A percentile compares a stretch with the other conserved stretches of the same genome.
phyloP scores from a whole-genome alignment of 1,140 invertebrate genomes.

The Drosophila azteca region DNA sequence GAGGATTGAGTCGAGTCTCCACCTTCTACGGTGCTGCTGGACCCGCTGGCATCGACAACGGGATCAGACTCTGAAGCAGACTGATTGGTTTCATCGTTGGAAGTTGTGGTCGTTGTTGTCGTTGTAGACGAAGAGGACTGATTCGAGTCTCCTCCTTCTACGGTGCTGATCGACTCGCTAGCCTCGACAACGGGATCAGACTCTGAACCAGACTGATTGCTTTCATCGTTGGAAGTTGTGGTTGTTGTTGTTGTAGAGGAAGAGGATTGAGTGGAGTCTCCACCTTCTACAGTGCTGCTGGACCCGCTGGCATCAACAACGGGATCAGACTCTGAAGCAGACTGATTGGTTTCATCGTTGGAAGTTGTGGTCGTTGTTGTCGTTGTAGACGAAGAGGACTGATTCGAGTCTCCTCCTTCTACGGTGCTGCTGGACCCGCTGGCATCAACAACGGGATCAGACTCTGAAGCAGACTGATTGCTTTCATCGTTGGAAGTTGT shows the following conservation, averaged over 20 bases:
- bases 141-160: not conserved
- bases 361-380: slow-evolving; percentile 8
- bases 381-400: slow-evolving; percentile 3
- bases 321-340: no score
- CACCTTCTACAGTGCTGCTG: no score
- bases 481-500: not conserved
- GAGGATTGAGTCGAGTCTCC: slow-evolving; percentile 3
- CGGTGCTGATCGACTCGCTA: not conserved
- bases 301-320: not conserved
- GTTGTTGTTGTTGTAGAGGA: slow-evolving; percentile 11
- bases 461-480: not conserved
- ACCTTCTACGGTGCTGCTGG: slow-evolving; percentile 4
- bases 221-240: not conserved
- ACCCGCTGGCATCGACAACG: not conserved
- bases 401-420: not conserved
- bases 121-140: slow-evolving; percentile 14
- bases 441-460: slow-evolving; percentile 2
- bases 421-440: not conserved
- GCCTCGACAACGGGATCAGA: slow-evolving; percentile 1
- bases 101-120: slow-evolving; percentile 1
- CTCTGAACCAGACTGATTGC: not conserved
- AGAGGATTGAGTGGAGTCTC: not conserved
- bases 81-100: no score
- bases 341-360: not conserved
- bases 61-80: not conserved